Base-by-base conservation (phyloP, 2,888 invertebrate species). In the Clivina fossor region DNA sequence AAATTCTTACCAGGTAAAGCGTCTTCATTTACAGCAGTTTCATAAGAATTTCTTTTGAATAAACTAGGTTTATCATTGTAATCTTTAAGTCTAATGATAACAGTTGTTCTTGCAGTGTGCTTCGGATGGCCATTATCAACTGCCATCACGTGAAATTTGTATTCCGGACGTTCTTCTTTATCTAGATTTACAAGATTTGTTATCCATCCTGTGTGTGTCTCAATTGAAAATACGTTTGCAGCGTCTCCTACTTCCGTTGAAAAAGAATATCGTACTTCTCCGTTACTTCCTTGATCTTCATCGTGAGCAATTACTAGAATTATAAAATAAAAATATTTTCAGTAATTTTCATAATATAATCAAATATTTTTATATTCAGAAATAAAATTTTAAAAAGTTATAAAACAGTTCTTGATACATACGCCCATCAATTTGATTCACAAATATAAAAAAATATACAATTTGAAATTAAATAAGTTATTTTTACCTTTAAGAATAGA, bases 1-100 rank as follows among this genome's bases (percentile, higher is more conserved):
- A 18, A 26, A 13, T 35, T 35, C 28, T 37, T 43, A 56, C 55
- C 75, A 16, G 90, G 86, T 19, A 86, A 69, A 3, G 88, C 86
- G 66, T 89, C 87, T 72, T 92, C 91, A 64, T 81, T 82, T 0
- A 90, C 85, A 7, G 80, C 76, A 4, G 85, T 83, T 58, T 80
- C 76, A 71, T 90, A 88, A 57, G 77, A 77, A 13, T 76, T 74
- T 64, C 81, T 80, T 56, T 82, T 80, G 75, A 95, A 94, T 13
- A 75, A 72, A 0, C 93, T 91, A 20, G 93, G 84, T 71, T 92
- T 92, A 73, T 97, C 97, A 74, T 97, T 96, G 74, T 89, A 90
- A 75, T 97, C 96, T 58, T 85, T 81, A 7, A 97, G 77, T 53
- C 85, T 83, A 50, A 97, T 83, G 38, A 87, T 80, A 1, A 96